A percentile compares a stretch with the other conserved stretches of the same genome.
Conservation (phyloP, 2,797 vertebrate genomes). For the Fundulus diaphanus region DNA sequence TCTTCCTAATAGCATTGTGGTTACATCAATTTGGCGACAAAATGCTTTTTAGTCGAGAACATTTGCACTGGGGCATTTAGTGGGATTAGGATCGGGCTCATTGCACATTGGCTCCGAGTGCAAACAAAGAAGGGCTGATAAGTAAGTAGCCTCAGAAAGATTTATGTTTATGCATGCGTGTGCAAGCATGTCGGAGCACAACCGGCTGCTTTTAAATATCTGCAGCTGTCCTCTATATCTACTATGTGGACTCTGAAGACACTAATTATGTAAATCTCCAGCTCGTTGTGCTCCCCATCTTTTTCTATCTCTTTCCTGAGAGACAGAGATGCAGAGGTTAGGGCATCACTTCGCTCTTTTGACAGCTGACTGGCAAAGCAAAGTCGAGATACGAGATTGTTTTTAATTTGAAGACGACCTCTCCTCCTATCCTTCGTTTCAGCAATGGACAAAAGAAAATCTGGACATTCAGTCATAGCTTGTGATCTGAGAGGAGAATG, state of each 20-base stretch:
- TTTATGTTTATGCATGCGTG: constrained; percentile 40
- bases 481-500: not conserved
- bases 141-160: constrained; percentile 59
- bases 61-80: constrained; percentile 33
- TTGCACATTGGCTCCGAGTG: constrained; percentile 41
- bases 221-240: constrained; percentile 4
- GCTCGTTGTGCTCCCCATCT: constrained; percentile 3
- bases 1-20: constrained; percentile 63
- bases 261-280: constrained; percentile 26
- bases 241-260: constrained; percentile 29
- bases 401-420: constrained; percentile 34
- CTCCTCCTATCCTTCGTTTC: not conserved
- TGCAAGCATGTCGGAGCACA: constrained; percentile 20
- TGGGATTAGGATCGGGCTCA: constrained; percentile 52
- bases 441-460: not conserved
- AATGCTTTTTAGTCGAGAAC: constrained; percentile 50
- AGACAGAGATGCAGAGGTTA: constrained; percentile 8
- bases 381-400: constrained; percentile 33
- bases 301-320: constrained; percentile 10
- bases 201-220: constrained; percentile 37
- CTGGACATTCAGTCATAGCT: not conserved
- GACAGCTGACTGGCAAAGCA: constrained; percentile 39
- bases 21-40: constrained; percentile 58
- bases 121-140: constrained; percentile 61
- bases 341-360: constrained; percentile 12